These are phyloP conservation scores for Ochotona princeps DNA, from an alignment of 2,113 vertebrate species.

Conservation along the genomic window DNA sequence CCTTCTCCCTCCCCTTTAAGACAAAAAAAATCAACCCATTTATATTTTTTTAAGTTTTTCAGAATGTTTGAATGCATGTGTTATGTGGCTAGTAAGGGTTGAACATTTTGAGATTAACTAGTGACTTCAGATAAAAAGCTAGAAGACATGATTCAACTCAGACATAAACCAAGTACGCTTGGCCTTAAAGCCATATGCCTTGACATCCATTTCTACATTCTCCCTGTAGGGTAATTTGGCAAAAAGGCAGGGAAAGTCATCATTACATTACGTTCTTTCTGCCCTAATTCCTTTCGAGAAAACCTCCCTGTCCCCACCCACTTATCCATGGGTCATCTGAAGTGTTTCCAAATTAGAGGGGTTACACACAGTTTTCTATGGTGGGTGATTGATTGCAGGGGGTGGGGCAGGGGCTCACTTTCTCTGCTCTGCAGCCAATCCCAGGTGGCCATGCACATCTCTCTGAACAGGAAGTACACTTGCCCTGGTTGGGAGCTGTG, in stretches of 20 bases:
- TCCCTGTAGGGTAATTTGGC: conserved; percentile 70
- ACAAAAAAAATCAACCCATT: neutral
- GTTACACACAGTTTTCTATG: neutral
- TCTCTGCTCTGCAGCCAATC: neutral
- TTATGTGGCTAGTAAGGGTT: neutral
- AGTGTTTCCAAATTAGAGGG: conserved; percentile 37
- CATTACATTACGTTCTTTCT: conserved; percentile 57
- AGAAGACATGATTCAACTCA: conserved; percentile 33
- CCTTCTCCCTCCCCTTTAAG: neutral
- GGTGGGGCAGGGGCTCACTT: neutral
- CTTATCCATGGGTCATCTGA: conserved; percentile 47
- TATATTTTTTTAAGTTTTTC: neutral
- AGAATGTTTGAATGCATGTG: neutral
- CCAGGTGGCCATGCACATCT: neutral
- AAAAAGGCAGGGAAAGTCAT: conserved; percentile 63
- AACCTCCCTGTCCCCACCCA: conserved; percentile 44
- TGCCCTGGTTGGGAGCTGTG: neutral
- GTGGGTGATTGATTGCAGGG: neutral
- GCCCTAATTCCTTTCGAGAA: conserved; percentile 63
- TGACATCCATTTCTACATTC: conserved; percentile 7
- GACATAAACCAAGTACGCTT: neutral
- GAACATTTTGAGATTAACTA: conserved; percentile 50
- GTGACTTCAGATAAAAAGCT: neutral
- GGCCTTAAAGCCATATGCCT: neutral
- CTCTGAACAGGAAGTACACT: neutral